phyloP scores from a whole-genome alignment of 2,113 vertebrate species.

The Leucosticte australis region DNA sequence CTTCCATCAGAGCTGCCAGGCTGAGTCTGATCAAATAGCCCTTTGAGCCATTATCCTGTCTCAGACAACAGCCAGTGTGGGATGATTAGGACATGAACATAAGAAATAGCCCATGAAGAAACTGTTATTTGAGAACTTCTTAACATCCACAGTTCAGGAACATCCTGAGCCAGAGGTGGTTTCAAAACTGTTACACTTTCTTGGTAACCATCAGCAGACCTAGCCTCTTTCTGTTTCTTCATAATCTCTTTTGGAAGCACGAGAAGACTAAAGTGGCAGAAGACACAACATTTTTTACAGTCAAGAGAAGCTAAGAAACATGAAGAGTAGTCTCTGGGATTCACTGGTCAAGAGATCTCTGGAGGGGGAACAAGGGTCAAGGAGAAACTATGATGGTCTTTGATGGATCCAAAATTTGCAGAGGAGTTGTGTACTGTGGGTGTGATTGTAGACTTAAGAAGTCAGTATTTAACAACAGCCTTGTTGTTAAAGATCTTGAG shows the following conservation, averaged over 20 bases:
- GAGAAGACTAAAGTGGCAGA: not conserved
- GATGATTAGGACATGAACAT: not conserved
- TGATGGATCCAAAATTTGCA: not conserved
- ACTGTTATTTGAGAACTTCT: not conserved
- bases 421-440: not conserved
- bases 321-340: not conserved
- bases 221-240: not conserved
- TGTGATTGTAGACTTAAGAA: not conserved
- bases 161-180: not conserved
- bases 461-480: not conserved
- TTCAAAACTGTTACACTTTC: accelerated
- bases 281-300: not conserved
- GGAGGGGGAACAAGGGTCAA: not conserved
- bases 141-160: not conserved
- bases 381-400: not conserved
- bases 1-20: not conserved
- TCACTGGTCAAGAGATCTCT: not conserved
- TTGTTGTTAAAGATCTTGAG: not conserved
- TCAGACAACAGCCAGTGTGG: not conserved
- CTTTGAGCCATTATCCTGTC: not conserved
- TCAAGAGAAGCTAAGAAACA: not conserved
- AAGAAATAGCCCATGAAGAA: not conserved
- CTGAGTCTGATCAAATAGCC: not conserved
- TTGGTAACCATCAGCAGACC: not conserved
- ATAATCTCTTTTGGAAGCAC: not conserved